Evolutionary conservation across 2,888 invertebrate species (phyloP).

Genomic region (Ernsta delagoae): DNA sequence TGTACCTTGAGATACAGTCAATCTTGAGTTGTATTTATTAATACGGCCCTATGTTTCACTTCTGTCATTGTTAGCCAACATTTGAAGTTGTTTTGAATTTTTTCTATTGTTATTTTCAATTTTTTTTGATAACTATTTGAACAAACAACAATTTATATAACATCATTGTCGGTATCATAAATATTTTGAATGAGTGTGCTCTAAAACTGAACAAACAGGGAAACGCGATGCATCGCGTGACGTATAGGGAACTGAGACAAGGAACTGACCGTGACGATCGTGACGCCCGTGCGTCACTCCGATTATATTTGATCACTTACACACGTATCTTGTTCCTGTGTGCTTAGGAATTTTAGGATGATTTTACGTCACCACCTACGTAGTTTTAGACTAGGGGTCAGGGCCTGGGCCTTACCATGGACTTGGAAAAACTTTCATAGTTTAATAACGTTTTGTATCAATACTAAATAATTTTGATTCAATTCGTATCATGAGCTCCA

Average conservation of each 20-base stretch:
- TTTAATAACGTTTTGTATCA: no score
- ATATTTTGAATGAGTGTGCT: neutral
- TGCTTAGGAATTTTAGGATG: constrained; percentile 11
- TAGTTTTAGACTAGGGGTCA: no score
- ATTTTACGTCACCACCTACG: no score
- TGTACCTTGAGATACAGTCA: no score
- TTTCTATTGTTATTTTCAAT: neutral
- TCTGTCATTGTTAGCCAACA: neutral
- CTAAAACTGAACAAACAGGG: constrained; percentile 32
- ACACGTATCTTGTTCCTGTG: constrained; percentile 7
- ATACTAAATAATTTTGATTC: no score
- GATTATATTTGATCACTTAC: constrained; percentile 22
- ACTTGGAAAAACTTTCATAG: no score
- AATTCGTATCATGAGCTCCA: no score
- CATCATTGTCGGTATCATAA: neutral
- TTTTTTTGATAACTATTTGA: neutral
- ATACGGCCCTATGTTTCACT: no score
- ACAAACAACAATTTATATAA: neutral
- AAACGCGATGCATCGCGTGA: constrained; percentile 35
- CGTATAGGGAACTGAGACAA: constrained; percentile 38
- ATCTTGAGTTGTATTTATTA: no score
- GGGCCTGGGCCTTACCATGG: no score
- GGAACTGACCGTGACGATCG: constrained; percentile 36
- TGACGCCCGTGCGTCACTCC: constrained; percentile 8
- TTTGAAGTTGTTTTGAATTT: neutral